Evolutionary conservation across 2,113 vertebrate species (phyloP).

Genomic region (Anarrhichthys ocellatus): DNA sequence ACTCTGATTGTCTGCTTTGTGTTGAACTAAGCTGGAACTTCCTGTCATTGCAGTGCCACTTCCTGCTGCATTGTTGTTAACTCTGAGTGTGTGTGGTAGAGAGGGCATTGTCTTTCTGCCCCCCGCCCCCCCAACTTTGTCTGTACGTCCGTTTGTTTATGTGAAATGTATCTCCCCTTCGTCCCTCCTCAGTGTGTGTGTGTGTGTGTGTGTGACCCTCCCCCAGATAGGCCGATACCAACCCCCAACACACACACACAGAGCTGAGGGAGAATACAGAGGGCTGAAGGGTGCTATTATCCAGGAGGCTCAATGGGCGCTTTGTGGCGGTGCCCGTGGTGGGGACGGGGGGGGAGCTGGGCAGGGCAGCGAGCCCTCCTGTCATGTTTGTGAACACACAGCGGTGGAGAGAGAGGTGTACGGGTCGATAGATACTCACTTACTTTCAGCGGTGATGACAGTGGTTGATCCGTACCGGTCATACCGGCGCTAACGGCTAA

Average conservation of each 20-base stretch:
- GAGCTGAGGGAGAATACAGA: conserved; percentile 31
- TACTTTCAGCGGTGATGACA: background rate
- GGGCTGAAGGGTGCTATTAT: conserved; percentile 82
- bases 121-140: conserved; percentile 29
- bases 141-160: conserved; percentile 58
- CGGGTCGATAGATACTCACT: background rate
- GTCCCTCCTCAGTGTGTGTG: background rate
- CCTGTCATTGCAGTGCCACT: conserved; percentile 66
- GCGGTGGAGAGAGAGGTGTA: background rate
- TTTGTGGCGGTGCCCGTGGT: conserved; percentile 68
- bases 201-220: conserved; percentile 6
- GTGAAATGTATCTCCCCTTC: conserved; percentile 44
- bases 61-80: conserved; percentile 61
- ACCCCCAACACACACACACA: background rate
- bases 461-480: too few relatives aligned
- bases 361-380: conserved; percentile 43
- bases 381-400: conserved; percentile 70
- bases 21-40: conserved; percentile 57
- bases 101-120: conserved; percentile 37
- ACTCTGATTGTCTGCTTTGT: conserved; percentile 14
- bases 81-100: background rate
- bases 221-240: too few relatives aligned
- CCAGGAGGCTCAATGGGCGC: conserved; percentile 74
- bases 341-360: conserved; percentile 27
- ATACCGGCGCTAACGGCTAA: too few relatives aligned